Evolutionary conservation across 2,888 invertebrate species (phyloP), one percentile per base, ranked within the genome.

Genomic region (Limnephilus rhombicus): DNA sequence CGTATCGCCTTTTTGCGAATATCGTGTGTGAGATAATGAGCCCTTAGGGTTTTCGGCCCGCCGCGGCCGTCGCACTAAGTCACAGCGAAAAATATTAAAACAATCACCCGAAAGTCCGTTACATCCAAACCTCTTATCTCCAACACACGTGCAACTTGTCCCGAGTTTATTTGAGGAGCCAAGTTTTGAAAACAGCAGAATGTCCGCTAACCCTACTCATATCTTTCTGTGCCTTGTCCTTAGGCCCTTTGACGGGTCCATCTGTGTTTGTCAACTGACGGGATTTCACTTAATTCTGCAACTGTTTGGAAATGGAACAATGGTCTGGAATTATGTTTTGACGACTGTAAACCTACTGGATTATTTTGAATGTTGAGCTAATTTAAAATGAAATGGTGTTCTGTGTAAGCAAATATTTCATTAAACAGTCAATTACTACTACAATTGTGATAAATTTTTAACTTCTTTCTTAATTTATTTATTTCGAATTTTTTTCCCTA

Each of bases 221-320:
- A 88, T 88, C 15, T 34, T 68, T 68, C 9, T 24, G 24, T 31
- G 18, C 31, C 31, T 18, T 31, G 49, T 53, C 68, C 31, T 31
- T 53, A 31, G 31, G 29, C n/a, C 68, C 15, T 37, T 53, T 88
- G 88, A 88, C 88, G 88, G 34, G 34, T 34, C 91, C 85, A 53
- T 91, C 85, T 53, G 85, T 34, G 86, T 88, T 68, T 68, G 29
- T 31, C 68, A 68, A 53, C 53, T 34, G 80, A 88, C 34, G 37
- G 18, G 53, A 53, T 68, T 68, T 88, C 31, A 31, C 88, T 68
- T 18, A 87, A 88, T 7, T 88, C n/a, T 24, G 86, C 31, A 34
- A 88, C 37, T 82, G 34, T 34, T 82, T 15, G 31, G 68, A 68
- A 9, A 82, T 34, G 12, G 18, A 82, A 82, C 34, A 82, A 82